These are phyloP conservation scores for Chromobotia macracanthus DNA, from an alignment of 2,797 vertebrate species.

Conservation along the genomic window DNA sequence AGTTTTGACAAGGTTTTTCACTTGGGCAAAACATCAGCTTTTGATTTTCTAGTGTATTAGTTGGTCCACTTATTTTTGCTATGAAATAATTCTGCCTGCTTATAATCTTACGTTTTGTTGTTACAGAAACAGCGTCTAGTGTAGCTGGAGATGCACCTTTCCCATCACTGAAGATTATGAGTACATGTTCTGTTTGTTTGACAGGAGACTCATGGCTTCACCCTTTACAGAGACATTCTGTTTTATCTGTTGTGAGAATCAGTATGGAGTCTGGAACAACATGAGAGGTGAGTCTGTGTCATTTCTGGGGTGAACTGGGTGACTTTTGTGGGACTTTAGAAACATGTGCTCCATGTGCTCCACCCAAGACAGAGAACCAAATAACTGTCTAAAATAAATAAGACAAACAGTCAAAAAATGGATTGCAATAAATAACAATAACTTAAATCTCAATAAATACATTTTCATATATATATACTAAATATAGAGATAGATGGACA, in stretches of 20 bases:
- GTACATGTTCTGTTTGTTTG: too few relatives aligned
- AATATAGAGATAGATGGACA: not conserved
- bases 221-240: not conserved
- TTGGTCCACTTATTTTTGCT: slow-evolving; percentile 36
- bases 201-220: too few relatives aligned
- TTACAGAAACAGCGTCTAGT: not conserved
- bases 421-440: slow-evolving; percentile 99
- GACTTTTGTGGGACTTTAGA: too few relatives aligned
- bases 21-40: slow-evolving; percentile 5
- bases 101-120: not conserved
- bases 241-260: too few relatives aligned
- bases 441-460: slow-evolving; percentile 99
- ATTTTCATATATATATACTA: slow-evolving; percentile 77
- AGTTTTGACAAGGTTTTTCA: slow-evolving; percentile 11
- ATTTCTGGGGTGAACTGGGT: not conserved
- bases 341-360: slow-evolving; percentile 76
- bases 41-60: slow-evolving; percentile 19
- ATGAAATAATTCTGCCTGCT: not conserved
- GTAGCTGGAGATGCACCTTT: not conserved
- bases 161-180: not conserved
- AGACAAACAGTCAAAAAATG: slow-evolving; percentile 85
- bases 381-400: slow-evolving; percentile 89
- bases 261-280: too few relatives aligned
- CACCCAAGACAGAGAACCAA: slow-evolving; percentile 73
- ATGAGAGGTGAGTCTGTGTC: not conserved